Evolutionary conservation across 2,888 invertebrate genomes (phyloP).

Genomic region (Iphiclides podalirius): DNA sequence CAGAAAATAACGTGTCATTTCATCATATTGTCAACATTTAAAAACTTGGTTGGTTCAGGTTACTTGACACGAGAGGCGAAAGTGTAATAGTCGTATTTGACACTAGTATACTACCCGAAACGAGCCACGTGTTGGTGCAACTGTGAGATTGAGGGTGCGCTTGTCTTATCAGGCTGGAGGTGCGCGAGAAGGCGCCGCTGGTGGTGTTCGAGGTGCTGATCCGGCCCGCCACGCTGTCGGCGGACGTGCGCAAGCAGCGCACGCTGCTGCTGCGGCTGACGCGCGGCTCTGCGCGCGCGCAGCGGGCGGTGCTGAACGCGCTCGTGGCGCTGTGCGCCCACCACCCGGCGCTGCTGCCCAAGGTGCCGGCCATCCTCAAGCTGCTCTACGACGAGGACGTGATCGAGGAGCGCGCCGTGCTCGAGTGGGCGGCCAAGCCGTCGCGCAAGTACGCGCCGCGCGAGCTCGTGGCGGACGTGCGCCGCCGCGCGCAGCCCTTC

Average conservation of each 20-base stretch:
- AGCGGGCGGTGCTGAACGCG: constrained; percentile 95
- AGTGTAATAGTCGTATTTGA: too few species aligned
- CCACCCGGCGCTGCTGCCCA: constrained; percentile 89
- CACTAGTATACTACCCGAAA: too few species aligned
- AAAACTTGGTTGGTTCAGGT: too few species aligned
- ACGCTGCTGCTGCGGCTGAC: constrained; percentile 89
- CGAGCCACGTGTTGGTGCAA: too few species aligned
- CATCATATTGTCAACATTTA: too few species aligned
- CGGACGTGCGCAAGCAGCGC: constrained; percentile 88
- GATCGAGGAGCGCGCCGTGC: constrained; percentile 94
- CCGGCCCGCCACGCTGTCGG: constrained; percentile 82
- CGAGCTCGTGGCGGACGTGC: constrained; percentile 95
- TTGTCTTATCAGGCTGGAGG: constrained; percentile 88
- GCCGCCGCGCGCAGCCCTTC: constrained; percentile 94
- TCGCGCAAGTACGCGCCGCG: constrained; percentile 96
- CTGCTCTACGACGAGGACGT: constrained; percentile 97
- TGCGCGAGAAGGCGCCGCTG: constrained; percentile 95
- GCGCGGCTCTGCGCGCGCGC: constrained; percentile 89
- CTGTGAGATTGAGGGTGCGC: too few species aligned
- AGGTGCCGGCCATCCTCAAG: constrained; percentile 94
- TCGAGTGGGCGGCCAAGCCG: constrained; percentile 98
- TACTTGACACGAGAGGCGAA: too few species aligned
- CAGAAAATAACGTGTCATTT: too few species aligned
- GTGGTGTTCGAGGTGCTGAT: constrained; percentile 95
- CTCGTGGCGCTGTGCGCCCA: constrained; percentile 95